Base-by-base conservation (phyloP, 2,888 invertebrate species). In the Apomyelois bistriatella region DNA sequence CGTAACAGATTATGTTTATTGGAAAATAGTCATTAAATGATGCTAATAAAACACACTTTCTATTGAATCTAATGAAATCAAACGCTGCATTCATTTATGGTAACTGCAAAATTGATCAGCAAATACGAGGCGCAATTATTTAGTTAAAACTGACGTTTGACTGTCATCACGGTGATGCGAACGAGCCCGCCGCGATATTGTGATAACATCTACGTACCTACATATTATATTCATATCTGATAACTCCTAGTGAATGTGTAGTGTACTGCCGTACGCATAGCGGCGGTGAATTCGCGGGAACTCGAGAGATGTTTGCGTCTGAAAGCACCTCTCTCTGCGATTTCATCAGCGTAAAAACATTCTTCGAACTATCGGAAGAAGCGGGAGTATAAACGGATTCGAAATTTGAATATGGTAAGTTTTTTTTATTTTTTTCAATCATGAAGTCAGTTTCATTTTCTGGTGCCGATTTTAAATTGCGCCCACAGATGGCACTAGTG, bases 341-440 rank as follows among this genome's bases (percentile, higher is more conserved):
- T 55, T 28, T 22, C 53, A 49, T 16, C 59, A 4, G 42, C 55
- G 52, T 74, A 74, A 65, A 74, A 68, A 60, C 70, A 77, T 58
- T 61, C 65, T 6, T 52, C 46, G 30, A 56, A 55, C 55, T 72
- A 70, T 48, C 62, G 56, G 51, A 70, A 67, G 52, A 53, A 57
- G 15, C 65, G 59, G 4, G 46, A 55, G n/a, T 58, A 46, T 35
- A 65, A 58, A 55, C 67, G 55, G 55, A 60, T 57, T 55, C 66
- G 42, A 55, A 60, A 63, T 53, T 83, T 82, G 85, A 60, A 64
- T 53, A 84, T 83, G 85, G 85, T 85, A 60, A 82, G 85, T 76
- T 51, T 48, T 13, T 48, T 53, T 50, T 58, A 3, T 32, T 53
- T 46, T 55, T 41, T 43, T 15, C 5, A 7, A 0, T 12, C 10